Percentiles rank a stretch among this genome's conserved stretches.
Evolutionary conservation across 1,140 invertebrate genomes (phyloP).

Genomic region (Drosophila nigromelanica): DNA sequence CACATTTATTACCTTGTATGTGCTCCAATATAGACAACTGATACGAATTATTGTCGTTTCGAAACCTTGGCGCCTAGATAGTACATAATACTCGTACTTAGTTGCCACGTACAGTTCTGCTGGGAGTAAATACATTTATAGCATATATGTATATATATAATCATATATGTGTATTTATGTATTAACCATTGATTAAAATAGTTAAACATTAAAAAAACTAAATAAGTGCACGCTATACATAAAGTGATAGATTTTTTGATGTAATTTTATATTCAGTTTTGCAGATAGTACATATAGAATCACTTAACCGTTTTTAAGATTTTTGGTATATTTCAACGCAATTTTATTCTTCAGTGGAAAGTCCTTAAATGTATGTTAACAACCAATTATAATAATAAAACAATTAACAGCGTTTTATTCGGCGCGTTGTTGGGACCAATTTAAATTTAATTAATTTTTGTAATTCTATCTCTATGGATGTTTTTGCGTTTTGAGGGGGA

Average conservation of each 20-base stretch:
- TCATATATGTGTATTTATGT: neutral
- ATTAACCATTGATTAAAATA: conserved; percentile 9
- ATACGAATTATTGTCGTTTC: conserved; percentile 46
- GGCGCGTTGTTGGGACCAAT: too few species aligned
- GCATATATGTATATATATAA: neutral
- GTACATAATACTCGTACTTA: conserved; percentile 6
- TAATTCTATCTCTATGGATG: too few species aligned
- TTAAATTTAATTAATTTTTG: too few species aligned
- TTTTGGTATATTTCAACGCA: too few species aligned
- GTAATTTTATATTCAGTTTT: neutral
- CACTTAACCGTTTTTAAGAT: too few species aligned
- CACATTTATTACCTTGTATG: conserved; percentile 12
- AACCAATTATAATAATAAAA: too few species aligned
- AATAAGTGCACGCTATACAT: neutral
- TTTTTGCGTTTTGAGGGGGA: too few species aligned
- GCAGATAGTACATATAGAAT: too few species aligned
- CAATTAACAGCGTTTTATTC: too few species aligned
- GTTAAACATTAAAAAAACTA: neutral
- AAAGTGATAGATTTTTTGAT: too few species aligned
- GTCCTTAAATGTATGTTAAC: too few species aligned
- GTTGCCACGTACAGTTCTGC: conserved; percentile 37
- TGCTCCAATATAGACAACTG: conserved; percentile 18
- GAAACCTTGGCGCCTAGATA: conserved; percentile 52
- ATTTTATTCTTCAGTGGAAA: too few species aligned
- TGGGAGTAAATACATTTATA: neutral